Evolutionary conservation across 2,113 vertebrate genomes (phyloP).

Genomic region (Limanda limanda): DNA sequence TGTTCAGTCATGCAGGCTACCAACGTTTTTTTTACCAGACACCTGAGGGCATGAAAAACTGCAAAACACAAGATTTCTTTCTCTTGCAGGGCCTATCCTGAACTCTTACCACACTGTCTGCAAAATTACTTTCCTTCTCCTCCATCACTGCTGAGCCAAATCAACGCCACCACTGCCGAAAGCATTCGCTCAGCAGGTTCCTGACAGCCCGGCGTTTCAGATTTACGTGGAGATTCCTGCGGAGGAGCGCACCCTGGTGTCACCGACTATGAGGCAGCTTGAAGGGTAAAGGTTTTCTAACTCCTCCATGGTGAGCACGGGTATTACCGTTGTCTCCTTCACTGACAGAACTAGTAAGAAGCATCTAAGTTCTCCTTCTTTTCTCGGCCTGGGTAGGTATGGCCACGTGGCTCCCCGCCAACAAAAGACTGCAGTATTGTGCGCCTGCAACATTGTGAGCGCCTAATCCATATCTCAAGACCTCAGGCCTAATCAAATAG

Average conservation of each 20-base stretch:
- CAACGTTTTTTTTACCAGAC: neutral
- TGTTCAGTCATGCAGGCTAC: neutral
- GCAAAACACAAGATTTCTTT: neutral
- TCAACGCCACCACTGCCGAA: neutral
- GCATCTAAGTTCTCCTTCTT: slow-evolving; percentile 23
- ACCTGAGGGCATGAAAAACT: no score
- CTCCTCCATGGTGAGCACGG: slow-evolving; percentile 9
- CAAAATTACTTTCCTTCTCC: slow-evolving; percentile 7
- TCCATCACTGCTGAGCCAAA: slow-evolving; percentile 4
- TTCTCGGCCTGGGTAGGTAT: neutral
- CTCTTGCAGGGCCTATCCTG: neutral
- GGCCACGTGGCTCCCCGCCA: slow-evolving; percentile 13
- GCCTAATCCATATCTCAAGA: slow-evolving; percentile 68
- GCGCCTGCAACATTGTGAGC: slow-evolving; percentile 14
- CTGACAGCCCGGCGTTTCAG: slow-evolving; percentile 34
- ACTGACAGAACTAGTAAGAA: slow-evolving; percentile 36
- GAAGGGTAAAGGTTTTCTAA: slow-evolving; percentile 16
- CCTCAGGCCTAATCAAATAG: slow-evolving; percentile 69
- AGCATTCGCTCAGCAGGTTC: neutral
- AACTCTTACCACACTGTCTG: slow-evolving; percentile 7
- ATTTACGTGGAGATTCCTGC: slow-evolving; percentile 11
- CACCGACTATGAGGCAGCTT: slow-evolving; percentile 4
- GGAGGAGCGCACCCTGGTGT: slow-evolving; percentile 1
- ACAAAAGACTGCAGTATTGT: neutral
- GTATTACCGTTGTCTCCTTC: slow-evolving; percentile 45